Base-by-base conservation (phyloP, 1,140 invertebrate genomes). In the Pissodes strobi region DNA sequence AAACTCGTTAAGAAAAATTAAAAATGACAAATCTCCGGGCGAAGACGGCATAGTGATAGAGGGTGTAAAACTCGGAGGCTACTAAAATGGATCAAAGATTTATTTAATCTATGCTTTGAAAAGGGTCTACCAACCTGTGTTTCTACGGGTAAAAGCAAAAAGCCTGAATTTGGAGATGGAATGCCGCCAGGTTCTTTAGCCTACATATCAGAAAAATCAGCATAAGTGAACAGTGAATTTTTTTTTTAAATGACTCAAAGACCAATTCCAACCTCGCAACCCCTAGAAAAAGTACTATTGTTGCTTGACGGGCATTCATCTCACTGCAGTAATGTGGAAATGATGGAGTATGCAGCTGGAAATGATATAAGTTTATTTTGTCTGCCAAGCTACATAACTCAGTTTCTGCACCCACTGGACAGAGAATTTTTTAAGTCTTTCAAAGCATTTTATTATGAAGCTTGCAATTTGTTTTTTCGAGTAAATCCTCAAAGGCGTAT, bases 221-320 rank as follows among this genome's bases (percentile, higher is more conserved):
- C 70, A 10, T 75, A 69, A 56, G 67, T 74, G 30, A 70, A 57
- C 25, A 23, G 62, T 17, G 65, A 70, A 19, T 23, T 75, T 13
- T 74, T 74, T 55, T 30, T 48, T 6, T 64, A n/a, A 67, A 13
- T 75, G 72, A 69, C 27, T 75, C 1, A 30, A 48, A 19, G 58
- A 67, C 15, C 39, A 69, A 27, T 80, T 79, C 65, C 23, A 79
- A 23, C 73, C 73, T 4, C 41, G 34, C 8, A 79, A 55, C 69
- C 67, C 4, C 25, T 34, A 17, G 75, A 75, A 38, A 78, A 76
- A 58, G 72, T 72, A 37, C 56, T 79, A 17, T 45, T 78, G 8
- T 69, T 80, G 64, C 67, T 81, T 38, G 78, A 81, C 66, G 74
- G 77, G 6, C 76, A 80, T 65, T 60, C 69, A 22, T 78, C 76